phyloP scores from a whole-genome alignment of 2,113 vertebrate species.

The Patagioenas fasciata region DNA sequence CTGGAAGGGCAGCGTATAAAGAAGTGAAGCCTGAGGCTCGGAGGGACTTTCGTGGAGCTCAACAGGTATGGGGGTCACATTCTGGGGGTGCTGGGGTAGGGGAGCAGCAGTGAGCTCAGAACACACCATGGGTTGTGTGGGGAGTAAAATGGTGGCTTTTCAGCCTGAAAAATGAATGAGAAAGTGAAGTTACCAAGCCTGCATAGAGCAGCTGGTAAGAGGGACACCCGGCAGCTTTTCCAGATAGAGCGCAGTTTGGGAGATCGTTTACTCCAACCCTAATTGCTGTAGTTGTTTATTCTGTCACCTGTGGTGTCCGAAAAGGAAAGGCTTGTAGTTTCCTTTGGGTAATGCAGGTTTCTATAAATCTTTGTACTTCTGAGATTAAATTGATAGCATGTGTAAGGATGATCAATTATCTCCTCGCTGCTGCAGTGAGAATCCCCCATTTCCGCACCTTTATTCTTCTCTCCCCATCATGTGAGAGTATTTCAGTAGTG shows the following conservation, averaged over 20 bases:
- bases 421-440: background rate
- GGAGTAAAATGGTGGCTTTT: background rate
- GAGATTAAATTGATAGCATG: background rate
- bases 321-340: background rate
- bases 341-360: background rate
- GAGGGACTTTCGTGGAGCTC: background rate
- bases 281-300: background rate
- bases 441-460: background rate
- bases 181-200: background rate
- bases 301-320: background rate
- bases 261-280: background rate
- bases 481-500: background rate
- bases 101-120: background rate
- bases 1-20: fast-evolving
- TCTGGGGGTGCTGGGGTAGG: background rate
- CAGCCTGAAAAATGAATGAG: background rate
- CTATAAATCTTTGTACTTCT: background rate
- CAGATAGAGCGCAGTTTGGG: background rate
- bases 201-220: fast-evolving
- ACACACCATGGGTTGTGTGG: background rate
- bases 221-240: background rate
- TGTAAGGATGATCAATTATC: background rate
- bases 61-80: fast-evolving
- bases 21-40: background rate
- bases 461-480: background rate